Percentiles rank a stretch among this genome's conserved stretches.
These are phyloP conservation scores for Xestia rhomboidea DNA, from an alignment of 2,888 invertebrate genomes.

Conservation along the genomic window DNA sequence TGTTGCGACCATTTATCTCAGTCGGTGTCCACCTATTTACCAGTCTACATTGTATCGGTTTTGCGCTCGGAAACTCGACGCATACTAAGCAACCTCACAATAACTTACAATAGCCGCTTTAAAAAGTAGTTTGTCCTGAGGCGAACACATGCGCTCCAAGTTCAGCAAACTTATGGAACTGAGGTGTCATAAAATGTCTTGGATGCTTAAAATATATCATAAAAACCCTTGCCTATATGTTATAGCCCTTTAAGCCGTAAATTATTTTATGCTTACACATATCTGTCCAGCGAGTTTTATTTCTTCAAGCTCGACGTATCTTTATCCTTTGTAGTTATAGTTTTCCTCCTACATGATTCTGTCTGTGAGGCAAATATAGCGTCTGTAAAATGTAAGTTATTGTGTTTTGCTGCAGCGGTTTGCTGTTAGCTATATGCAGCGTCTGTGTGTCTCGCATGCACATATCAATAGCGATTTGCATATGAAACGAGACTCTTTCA, in stretches of 20 bases:
- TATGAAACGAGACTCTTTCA: conserved; percentile 84
- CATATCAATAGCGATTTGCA: conserved; percentile 82
- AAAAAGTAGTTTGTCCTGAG: conserved; percentile 77
- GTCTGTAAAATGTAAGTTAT: conserved; percentile 56
- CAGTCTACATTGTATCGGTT: conserved; percentile 79
- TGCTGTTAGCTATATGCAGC: conserved; percentile 62
- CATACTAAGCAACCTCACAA: conserved; percentile 82
- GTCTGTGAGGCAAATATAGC: conserved; percentile 49
- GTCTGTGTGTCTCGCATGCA: conserved; percentile 76
- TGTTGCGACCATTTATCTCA: conserved; percentile 76
- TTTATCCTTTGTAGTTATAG: conserved; percentile 62
- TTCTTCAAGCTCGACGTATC: conserved; percentile 64
- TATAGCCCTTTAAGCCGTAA: conserved; percentile 67
- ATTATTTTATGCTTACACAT: conserved; percentile 67
- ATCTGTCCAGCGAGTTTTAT: conserved; percentile 67
- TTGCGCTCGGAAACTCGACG: conserved; percentile 73
- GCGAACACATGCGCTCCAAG: conserved; percentile 69
- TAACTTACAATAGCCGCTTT: conserved; percentile 80
- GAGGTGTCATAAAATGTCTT: conserved; percentile 63
- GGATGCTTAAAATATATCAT: conserved; percentile 67
- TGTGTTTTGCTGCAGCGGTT: conserved; percentile 39
- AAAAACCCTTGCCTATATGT: conserved; percentile 66
- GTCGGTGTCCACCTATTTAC: conserved; percentile 74
- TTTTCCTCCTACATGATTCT: conserved; percentile 59
- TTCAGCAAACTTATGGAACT: conserved; percentile 65